Evolutionary conservation across 2,113 vertebrate species (phyloP).

Genomic region (Jaculus jaculus): DNA sequence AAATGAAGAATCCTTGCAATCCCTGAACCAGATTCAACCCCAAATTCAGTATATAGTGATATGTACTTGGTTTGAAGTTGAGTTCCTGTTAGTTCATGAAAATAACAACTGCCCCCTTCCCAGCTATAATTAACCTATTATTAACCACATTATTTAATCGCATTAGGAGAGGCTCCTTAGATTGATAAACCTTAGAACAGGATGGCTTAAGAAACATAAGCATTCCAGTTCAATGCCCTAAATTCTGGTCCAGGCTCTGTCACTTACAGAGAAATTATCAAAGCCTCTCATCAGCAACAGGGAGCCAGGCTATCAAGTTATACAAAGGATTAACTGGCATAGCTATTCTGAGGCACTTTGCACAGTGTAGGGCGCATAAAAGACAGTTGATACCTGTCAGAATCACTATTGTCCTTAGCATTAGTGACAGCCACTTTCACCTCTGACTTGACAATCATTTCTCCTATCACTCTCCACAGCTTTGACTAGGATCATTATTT

Average conservation of each 20-base stretch:
- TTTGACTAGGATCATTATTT: neutral
- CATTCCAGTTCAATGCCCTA: neutral
- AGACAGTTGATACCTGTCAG: neutral
- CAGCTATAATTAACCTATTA: conserved; percentile 14
- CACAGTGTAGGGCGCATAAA: neutral
- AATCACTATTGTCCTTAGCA: neutral
- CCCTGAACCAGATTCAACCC: neutral
- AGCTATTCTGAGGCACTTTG: neutral
- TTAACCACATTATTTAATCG: too few species aligned
- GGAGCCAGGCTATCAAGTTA: neutral
- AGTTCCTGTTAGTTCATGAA: neutral
- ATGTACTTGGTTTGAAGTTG: neutral
- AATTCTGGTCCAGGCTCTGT: neutral
- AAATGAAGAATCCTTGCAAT: neutral
- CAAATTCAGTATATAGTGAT: neutral
- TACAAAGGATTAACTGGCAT: neutral
- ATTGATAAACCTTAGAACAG: neutral
- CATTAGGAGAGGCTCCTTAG: neutral
- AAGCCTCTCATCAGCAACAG: neutral
- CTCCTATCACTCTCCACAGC: neutral
- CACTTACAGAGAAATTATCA: neutral
- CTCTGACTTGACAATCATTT: neutral
- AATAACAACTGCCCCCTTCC: neutral
- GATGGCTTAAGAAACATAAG: neutral
- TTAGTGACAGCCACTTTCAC: neutral